Conservation (phyloP, 2,888 invertebrate genomes). For the Himalopsyche tibetana region DNA sequence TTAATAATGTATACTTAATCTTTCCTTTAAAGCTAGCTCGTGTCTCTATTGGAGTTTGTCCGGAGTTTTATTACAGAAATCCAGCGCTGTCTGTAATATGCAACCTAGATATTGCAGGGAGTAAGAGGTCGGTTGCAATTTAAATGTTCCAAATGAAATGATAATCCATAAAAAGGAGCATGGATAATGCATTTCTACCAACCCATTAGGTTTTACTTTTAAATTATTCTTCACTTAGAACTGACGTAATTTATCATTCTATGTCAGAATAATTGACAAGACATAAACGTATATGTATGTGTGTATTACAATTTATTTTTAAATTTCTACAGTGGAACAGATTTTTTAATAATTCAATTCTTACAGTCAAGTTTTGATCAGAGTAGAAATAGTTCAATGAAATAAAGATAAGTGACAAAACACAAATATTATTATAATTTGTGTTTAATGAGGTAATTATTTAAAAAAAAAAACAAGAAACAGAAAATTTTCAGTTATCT, state of each 20-base stretch:
- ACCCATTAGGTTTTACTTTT: background rate
- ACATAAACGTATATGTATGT: background rate
- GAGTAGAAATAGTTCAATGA: too few relatives aligned
- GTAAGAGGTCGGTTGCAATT: background rate
- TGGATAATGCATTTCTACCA: background rate
- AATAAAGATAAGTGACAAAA: too few relatives aligned
- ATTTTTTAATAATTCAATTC: too few relatives aligned
- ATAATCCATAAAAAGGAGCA: background rate
- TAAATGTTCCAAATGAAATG: constrained; percentile 38
- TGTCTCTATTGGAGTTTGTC: background rate
- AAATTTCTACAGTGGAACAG: too few relatives aligned
- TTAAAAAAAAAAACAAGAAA: too few relatives aligned
- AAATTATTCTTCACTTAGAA: background rate
- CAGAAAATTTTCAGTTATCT: too few relatives aligned
- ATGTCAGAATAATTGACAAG: background rate
- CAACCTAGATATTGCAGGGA: constrained; percentile 10
- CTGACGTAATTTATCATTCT: background rate
- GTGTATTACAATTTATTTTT: background rate
- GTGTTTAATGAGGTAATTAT: too few relatives aligned
- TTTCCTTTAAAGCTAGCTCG: too few relatives aligned
- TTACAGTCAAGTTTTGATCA: too few relatives aligned
- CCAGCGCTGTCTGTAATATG: background rate
- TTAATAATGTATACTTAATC: too few relatives aligned
- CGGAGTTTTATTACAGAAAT: constrained; percentile 4
- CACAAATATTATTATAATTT: too few relatives aligned